Conservation (phyloP, 2,113 vertebrate species). For the Danionella cerebrum region DNA sequence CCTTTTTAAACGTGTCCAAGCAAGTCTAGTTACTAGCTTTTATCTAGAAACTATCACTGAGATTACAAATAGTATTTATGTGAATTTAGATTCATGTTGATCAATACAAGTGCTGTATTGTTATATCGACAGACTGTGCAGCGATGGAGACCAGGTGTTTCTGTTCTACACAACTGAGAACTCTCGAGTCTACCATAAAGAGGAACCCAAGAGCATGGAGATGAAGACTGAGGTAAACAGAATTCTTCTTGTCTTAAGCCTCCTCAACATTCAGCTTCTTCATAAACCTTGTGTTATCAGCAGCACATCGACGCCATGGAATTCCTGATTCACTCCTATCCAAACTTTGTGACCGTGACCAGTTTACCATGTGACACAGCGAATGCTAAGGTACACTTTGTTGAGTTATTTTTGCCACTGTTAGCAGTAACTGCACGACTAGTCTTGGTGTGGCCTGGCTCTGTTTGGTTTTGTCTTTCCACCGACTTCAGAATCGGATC, state of each 20-base stretch:
- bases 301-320: conserved; percentile 80
- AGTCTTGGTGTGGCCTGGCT: no score
- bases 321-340: conserved; percentile 85
- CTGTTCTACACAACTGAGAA: conserved; percentile 86
- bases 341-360: conserved; percentile 71
- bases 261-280: no score
- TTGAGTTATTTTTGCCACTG: no score
- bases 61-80: no score
- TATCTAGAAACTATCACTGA: no score
- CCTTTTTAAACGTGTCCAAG: no score
- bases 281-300: background rate
- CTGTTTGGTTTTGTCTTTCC: no score
- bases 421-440: no score
- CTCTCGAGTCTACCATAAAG: conserved; percentile 90
- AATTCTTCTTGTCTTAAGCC: background rate
- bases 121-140: conserved; percentile 67
- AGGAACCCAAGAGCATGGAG: conserved; percentile 81
- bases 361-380: conserved; percentile 73
- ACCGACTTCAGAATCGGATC: no score
- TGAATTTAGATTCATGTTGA: no score
- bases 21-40: no score
- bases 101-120: background rate
- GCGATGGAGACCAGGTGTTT: conserved; percentile 72
- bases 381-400: conserved; percentile 67
- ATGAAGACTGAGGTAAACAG: conserved; percentile 70